phyloP scores from a whole-genome alignment of 2,888 invertebrate genomes.

The Thecophora atra region DNA sequence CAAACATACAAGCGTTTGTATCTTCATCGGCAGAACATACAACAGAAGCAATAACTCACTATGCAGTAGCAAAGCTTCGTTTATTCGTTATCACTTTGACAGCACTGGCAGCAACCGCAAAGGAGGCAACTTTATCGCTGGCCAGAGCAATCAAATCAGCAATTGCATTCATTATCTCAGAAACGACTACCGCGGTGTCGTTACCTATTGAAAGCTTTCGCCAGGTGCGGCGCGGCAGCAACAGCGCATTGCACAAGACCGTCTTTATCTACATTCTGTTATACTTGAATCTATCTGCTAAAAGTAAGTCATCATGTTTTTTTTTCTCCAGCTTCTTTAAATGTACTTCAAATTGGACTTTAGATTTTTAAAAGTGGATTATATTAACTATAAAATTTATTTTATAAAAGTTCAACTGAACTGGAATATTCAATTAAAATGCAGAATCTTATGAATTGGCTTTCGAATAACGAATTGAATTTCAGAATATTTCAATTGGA shows the following conservation, averaged over 20 bases:
- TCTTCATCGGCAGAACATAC: slow-evolving; percentile 34
- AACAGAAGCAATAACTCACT: slow-evolving; percentile 42
- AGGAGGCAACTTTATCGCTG: slow-evolving; percentile 33
- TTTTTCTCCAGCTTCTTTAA: too few species aligned
- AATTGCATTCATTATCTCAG: slow-evolving; percentile 32
- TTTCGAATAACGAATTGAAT: too few species aligned
- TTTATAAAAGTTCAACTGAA: too few species aligned
- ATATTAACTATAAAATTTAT: too few species aligned
- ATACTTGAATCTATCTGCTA: slow-evolving; percentile 67
- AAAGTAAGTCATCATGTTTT: slow-evolving; percentile 60
- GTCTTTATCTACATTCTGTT: slow-evolving; percentile 67
- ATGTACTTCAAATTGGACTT: too few species aligned
- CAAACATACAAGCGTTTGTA: slow-evolving; percentile 19
- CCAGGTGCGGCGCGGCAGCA: neutral
- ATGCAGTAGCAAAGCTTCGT: slow-evolving; percentile 29
- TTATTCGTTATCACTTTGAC: slow-evolving; percentile 45
- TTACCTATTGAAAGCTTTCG: slow-evolving; percentile 31
- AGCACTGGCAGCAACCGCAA: slow-evolving; percentile 41
- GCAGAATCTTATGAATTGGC: too few species aligned
- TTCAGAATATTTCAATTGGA: too few species aligned
- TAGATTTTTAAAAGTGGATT: too few species aligned
- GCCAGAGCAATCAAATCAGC: slow-evolving; percentile 41
- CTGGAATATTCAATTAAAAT: too few species aligned
- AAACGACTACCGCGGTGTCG: slow-evolving; percentile 38
- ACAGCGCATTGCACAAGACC: slow-evolving; percentile 62